Base-by-base conservation (phyloP, 2,888 invertebrate species). In the Alsophila aescularia region DNA sequence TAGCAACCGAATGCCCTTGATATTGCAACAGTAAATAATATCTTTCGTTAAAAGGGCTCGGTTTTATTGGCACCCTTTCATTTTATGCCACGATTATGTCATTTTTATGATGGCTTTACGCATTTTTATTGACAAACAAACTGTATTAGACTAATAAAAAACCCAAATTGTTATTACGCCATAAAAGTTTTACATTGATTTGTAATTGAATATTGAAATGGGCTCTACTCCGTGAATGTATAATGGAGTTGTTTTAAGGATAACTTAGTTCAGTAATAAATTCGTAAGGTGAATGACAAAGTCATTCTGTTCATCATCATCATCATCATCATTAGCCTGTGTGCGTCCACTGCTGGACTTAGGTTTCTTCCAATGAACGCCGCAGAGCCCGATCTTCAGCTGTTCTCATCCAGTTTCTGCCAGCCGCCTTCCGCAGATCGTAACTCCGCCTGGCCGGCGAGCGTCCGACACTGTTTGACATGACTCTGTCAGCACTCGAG, bases 11-110 rank as follows among this genome's bases (percentile, higher is more conserved):
- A 79, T 67, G 75, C 59, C 78, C 76, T 80, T 80, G 77, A 77
- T 85, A 86, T 86, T 82, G 79, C 78, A 76, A 76, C 78, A 85
- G 82, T 86, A 85, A 86, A 87, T 87, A 85, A 88, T 87, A 86
- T 85, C 68, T 82, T 82, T 77, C 80, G 81, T 80, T 85, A 55
- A 82, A 82, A 85, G 79, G 85, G 83, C 69, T 75, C 60, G 73
- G 32, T 67, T 87, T 89, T 87, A 88, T 86, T 79, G 85, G 82
- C 77, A 86, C 84, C 88, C 87, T 85, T 87, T 83, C 85, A 65
- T 83, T 88, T 86, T 85, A 87, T 85, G 77, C 77, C 73, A 74
- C 82, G 85, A 85, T 88, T 87, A 87, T 85, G 81, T 85, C 85
- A 84, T 77, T 86, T 89, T 89, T 89, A 89, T 81, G 84, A 77